Evolutionary conservation across 2,888 invertebrate species (phyloP).

Genomic region (Cerastoderma edule): DNA sequence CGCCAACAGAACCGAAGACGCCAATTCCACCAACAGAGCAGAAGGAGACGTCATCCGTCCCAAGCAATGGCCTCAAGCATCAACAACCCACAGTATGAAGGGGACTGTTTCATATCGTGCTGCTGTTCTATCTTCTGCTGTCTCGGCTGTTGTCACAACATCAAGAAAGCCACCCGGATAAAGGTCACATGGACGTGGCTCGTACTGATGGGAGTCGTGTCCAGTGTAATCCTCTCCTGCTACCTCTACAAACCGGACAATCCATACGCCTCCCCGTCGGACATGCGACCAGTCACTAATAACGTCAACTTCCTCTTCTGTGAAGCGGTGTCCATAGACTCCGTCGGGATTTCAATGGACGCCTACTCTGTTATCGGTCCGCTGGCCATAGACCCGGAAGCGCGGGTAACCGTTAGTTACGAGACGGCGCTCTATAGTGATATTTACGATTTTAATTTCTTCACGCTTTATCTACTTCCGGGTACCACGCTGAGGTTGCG

Average conservation of each 20-base stretch:
- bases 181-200: slow-evolving; percentile 53
- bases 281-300: slow-evolving; percentile 46
- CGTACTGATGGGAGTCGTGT: slow-evolving; percentile 20
- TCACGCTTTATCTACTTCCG: slow-evolving; percentile 42
- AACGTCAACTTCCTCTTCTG: slow-evolving; percentile 53
- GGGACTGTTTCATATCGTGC: slow-evolving; percentile 32
- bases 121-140: slow-evolving; percentile 35
- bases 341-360: slow-evolving; percentile 39
- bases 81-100: neutral
- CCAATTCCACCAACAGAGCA: no score
- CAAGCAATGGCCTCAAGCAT: slow-evolving; percentile 2
- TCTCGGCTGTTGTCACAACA: slow-evolving; percentile 36
- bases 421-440: slow-evolving; percentile 39
- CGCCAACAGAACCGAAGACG: no score
- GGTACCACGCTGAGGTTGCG: slow-evolving; percentile 29
- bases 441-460: slow-evolving; percentile 31
- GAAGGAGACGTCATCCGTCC: neutral
- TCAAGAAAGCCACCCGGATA: slow-evolving; percentile 39
- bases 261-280: slow-evolving; percentile 40
- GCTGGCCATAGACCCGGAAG: slow-evolving; percentile 18
- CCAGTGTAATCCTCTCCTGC: slow-evolving; percentile 37
- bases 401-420: neutral
- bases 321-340: slow-evolving; percentile 43
- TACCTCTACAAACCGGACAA: slow-evolving; percentile 36
- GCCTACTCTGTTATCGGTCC: slow-evolving; percentile 33